Evolutionary conservation across 2,888 invertebrate genomes (phyloP).

Genomic region (Steinernema scapterisci): DNA sequence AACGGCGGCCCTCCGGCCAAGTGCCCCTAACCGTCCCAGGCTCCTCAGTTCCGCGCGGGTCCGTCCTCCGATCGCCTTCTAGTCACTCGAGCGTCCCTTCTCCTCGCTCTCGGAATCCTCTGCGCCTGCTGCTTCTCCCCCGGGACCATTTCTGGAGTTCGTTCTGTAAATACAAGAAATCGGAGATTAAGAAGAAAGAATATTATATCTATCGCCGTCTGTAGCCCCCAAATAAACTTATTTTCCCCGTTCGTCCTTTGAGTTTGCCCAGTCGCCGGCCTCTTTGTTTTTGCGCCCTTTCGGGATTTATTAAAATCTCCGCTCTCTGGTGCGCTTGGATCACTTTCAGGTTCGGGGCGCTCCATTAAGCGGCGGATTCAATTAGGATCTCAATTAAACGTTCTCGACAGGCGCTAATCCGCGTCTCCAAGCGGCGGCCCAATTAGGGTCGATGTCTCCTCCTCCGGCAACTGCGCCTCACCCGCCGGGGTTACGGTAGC

Average conservation of each 20-base stretch:
- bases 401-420: conserved; percentile 25
- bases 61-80: conserved; percentile 15
- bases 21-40: not conserved
- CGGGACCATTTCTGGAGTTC: not conserved
- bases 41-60: not conserved
- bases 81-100: not conserved
- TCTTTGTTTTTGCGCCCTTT: too few relatives aligned
- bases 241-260: too few relatives aligned
- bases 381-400: not conserved
- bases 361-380: not conserved
- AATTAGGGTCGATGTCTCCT: not conserved
- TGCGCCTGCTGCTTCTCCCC: not conserved
- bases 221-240: not conserved
- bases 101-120: not conserved
- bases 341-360: too few relatives aligned
- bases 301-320: too few relatives aligned
- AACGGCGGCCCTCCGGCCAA: conserved; percentile 19
- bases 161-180: not conserved
- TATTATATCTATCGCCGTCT: too few relatives aligned
- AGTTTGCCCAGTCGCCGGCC: too few relatives aligned
- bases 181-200: too few relatives aligned
- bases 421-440: not conserved
- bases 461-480: not conserved
- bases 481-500: conserved; percentile 29
- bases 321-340: too few relatives aligned